Evolutionary conservation across 2,113 vertebrate genomes (phyloP), one percentile per base, ranked within the genome.

Genomic region (Aleadryas rufinucha): DNA sequence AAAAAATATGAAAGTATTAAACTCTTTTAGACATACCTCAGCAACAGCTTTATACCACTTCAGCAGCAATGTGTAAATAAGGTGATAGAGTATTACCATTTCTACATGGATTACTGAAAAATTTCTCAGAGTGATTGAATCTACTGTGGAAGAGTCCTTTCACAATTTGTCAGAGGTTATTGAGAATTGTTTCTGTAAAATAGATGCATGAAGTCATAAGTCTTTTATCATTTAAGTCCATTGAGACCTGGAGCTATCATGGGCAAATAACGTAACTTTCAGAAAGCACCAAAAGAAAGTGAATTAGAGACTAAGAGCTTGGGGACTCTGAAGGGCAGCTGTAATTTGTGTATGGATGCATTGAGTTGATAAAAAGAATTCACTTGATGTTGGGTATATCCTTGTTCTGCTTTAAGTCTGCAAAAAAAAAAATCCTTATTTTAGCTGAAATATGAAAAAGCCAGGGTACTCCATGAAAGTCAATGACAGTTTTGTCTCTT

Each of bases 141-240:
- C 18, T 64, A 18, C 7, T 60, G 10, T 49, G 57, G 22, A 78
- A 87, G 9, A 53, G 7, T 39, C 4, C 13, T 90, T 66, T 56
- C 14, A 59, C 30, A 50, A 4, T 75, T 82, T 52, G 1, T 26
- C 66, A 63, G 17, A 75, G 2, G 17, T 45, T 64, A 44, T 27
- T 66, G 22, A 70, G 2, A 84, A 59, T 20, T 47, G 2, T 75
- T 83, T 77, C 42, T 35, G 8, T 44, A 15, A 74, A 57, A 56
- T 37, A 27, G 9, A 14, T 56, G 2, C 9, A 50, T 31, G 8
- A 82, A 66, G 4, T 61, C 1, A 0, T 49, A 47, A 44, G 6
- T 68, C 33, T 7, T 77, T 54, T 39, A 26, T 42, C 5, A 41
- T 66, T 80, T 70, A 89, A 44, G 4, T 50, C 33, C 59, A 3